Percentiles rank a stretch among this genome's conserved stretches.
These are phyloP conservation scores for Cranoglanis bouderius DNA, from an alignment of 2,113 vertebrate genomes.

Conservation along the genomic window DNA sequence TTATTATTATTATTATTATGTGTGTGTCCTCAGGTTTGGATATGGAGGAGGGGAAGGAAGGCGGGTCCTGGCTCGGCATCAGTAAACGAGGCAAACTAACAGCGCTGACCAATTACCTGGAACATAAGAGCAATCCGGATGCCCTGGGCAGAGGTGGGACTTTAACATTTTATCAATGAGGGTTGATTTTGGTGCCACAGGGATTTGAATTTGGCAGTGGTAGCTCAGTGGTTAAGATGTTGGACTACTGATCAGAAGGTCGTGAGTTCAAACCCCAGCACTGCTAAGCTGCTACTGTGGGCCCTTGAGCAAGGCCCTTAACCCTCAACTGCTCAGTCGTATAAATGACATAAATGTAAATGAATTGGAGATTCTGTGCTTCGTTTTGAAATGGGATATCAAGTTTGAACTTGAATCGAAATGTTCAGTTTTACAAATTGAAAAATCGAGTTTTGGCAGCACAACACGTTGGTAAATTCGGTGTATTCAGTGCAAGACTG, in stretches of 20 bases:
- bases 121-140: slow-evolving; percentile 75
- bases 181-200: background rate
- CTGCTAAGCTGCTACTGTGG: too few relatives aligned
- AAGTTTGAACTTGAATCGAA: background rate
- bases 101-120: slow-evolving; percentile 92
- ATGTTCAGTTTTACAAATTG: background rate
- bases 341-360: too few relatives aligned
- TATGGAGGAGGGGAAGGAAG: slow-evolving; percentile 90
- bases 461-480: too few relatives aligned
- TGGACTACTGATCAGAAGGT: too few relatives aligned
- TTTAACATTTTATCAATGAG: background rate
- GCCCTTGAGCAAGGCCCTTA: too few relatives aligned
- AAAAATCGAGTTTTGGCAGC: too few relatives aligned
- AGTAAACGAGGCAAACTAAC: slow-evolving; percentile 88
- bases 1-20: too few relatives aligned
- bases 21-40: slow-evolving; percentile 80
- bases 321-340: too few relatives aligned
- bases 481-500: too few relatives aligned
- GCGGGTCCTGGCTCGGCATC: slow-evolving; percentile 95
- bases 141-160: slow-evolving; percentile 86
- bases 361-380: background rate
- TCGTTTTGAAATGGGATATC: background rate
- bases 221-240: too few relatives aligned
- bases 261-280: too few relatives aligned
- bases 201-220: too few relatives aligned